Percentiles rank a stretch among this genome's conserved stretches.
Conservation (phyloP, 2,888 invertebrate species). For the Branchinecta sandiegonensis region DNA sequence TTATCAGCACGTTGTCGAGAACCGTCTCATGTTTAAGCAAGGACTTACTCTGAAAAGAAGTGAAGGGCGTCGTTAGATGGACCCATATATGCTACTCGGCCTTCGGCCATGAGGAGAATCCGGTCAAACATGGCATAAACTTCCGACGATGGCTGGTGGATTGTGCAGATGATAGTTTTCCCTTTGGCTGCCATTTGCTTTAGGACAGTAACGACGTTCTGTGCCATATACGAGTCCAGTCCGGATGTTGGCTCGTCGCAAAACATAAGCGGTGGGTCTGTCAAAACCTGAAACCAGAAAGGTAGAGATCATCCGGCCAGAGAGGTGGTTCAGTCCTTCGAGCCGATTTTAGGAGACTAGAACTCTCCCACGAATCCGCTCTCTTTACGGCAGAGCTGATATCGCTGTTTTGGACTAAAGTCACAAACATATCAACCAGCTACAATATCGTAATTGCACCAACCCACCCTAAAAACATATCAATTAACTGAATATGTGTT, state of each 20-base stretch:
- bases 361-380: too few relatives aligned
- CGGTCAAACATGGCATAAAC: slow-evolving; percentile 36
- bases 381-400: too few relatives aligned
- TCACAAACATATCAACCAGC: too few relatives aligned
- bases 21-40: too few relatives aligned
- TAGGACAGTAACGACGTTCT: slow-evolving; percentile 31
- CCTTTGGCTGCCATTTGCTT: slow-evolving; percentile 32
- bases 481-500: too few relatives aligned
- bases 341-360: too few relatives aligned
- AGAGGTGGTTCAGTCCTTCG: too few relatives aligned
- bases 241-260: slow-evolving; percentile 43
- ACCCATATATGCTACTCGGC: slow-evolving; percentile 37
- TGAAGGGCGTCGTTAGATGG: slow-evolving; percentile 30
- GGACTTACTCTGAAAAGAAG: slow-evolving; percentile 28
- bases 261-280: slow-evolving; percentile 40
- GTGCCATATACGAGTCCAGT: slow-evolving; percentile 41
- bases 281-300: slow-evolving; percentile 32
- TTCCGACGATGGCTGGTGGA: slow-evolving; percentile 39
- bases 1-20: too few relatives aligned
- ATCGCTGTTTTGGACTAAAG: too few relatives aligned
- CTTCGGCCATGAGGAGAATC: slow-evolving; percentile 35
- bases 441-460: too few relatives aligned
- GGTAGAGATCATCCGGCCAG: too few relatives aligned
- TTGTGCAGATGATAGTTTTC: slow-evolving; percentile 37
- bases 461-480: too few relatives aligned